Percentiles rank a stretch among this genome's conserved stretches.
These are phyloP conservation scores for Turritopsis rubra DNA, from an alignment of 30 jellyfish, hydroid and myxozoan genomes.

Conservation along the genomic window DNA sequence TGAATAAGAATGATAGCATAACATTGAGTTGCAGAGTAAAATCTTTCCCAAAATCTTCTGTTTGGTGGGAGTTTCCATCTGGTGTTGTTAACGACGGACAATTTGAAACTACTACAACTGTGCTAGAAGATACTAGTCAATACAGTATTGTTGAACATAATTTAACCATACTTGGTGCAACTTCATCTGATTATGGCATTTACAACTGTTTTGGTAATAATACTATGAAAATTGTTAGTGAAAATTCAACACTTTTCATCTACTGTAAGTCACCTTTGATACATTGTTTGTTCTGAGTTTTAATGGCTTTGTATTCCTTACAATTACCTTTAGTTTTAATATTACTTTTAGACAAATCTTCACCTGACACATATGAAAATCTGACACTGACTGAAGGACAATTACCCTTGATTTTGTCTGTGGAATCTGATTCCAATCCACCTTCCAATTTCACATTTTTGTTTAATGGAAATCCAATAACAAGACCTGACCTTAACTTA, in stretches of 20 bases:
- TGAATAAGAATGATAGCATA: not conserved
- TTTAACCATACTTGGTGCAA: not conserved
- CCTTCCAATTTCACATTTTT: not conserved
- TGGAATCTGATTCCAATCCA: not conserved
- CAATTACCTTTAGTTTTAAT: not conserved
- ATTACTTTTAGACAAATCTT: not conserved
- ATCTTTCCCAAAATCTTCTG: slow-evolving; percentile 4
- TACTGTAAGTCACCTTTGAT: not conserved
- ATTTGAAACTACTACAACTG: not conserved
- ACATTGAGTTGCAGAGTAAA: slow-evolving; percentile 14
- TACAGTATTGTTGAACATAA: not conserved
- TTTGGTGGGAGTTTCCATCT: slow-evolving; percentile 7
- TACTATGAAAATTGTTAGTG: not conserved
- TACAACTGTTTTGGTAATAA: not conserved
- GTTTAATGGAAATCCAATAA: not conserved
- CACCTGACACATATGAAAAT: slow-evolving; percentile 18
- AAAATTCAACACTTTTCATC: not conserved
- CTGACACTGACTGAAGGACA: not conserved
- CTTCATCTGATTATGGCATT: slow-evolving; percentile 10
- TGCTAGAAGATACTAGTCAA: not conserved
- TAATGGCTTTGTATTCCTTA: not conserved
- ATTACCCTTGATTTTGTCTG: not conserved
- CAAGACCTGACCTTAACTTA: not conserved
- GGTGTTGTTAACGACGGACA: slow-evolving; percentile 2
- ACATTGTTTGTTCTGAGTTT: not conserved